A percentile compares a stretch with the other conserved stretches of the same genome.
Conservation (phyloP, 2,888 invertebrate genomes). For the Scelioninae gen. 1 region DNA sequence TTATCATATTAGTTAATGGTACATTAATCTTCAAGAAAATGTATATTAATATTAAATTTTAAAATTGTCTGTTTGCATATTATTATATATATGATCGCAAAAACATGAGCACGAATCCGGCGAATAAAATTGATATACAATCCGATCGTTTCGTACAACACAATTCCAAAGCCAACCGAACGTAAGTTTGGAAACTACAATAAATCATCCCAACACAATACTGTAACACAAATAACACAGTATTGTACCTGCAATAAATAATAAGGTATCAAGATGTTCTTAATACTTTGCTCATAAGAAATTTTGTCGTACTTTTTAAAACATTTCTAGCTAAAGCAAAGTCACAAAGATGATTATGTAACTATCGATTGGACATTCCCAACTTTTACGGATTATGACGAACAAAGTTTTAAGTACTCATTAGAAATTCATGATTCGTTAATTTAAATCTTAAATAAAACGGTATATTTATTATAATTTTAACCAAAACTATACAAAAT, state of each 20-base stretch:
- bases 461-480: too few relatives aligned
- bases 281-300: constrained; percentile 29
- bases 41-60: too few relatives aligned
- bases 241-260: constrained; percentile 33
- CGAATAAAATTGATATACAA: constrained; percentile 41
- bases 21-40: too few relatives aligned
- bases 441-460: too few relatives aligned
- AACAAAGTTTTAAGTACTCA: neutral
- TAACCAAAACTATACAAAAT: too few relatives aligned
- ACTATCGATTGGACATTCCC: constrained; percentile 21
- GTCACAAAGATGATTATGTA: constrained; percentile 34
- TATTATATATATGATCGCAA: neutral
- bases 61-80: neutral
- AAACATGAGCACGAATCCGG: constrained; percentile 10
- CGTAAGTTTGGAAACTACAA: constrained; percentile 37
- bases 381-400: neutral
- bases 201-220: constrained; percentile 44
- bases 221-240: constrained; percentile 26
- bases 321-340: neutral
- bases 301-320: constrained; percentile 19
- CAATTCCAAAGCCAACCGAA: constrained; percentile 24
- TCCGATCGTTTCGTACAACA: constrained; percentile 26
- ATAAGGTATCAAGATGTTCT: constrained; percentile 33
- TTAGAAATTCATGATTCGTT: too few relatives aligned
- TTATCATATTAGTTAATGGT: too few relatives aligned